A percentile compares a stretch with the other conserved stretches of the same genome.
These are phyloP conservation scores for Salvelinus alpinus DNA, from an alignment of 2,113 vertebrate genomes.

Conservation along the genomic window DNA sequence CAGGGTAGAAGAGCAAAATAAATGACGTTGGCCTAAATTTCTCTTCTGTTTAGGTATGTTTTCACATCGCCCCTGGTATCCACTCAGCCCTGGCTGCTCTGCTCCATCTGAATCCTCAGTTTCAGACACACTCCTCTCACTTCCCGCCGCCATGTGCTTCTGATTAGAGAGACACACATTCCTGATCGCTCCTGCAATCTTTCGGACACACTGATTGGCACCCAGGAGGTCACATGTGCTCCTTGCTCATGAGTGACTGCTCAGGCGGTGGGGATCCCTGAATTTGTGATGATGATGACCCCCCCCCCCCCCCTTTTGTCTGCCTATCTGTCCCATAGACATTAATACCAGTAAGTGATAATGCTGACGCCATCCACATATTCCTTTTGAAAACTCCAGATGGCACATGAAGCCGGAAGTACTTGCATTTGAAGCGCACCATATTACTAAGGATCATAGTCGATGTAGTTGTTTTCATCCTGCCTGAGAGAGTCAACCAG, in stretches of 20 bases:
- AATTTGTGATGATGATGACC: not conserved
- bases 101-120: slow-evolving; percentile 47
- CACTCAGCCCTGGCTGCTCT: slow-evolving; percentile 21
- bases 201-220: slow-evolving; percentile 46
- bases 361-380: no score
- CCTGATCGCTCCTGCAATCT: slow-evolving; percentile 56
- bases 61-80: slow-evolving; percentile 47
- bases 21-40: slow-evolving; percentile 51
- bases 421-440: no score
- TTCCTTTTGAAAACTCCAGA: no score
- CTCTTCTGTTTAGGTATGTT: slow-evolving; percentile 55
- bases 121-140: slow-evolving; percentile 24
- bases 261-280: not conserved
- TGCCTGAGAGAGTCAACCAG: no score
- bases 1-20: slow-evolving; percentile 36
- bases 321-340: no score
- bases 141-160: slow-evolving; percentile 58
- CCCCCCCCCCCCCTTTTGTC: not conserved
- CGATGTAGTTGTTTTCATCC: no score
- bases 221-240: slow-evolving; percentile 42
- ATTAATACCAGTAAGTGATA: no score
- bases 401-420: no score
- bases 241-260: slow-evolving; percentile 7
- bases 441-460: no score
- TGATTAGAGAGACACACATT: slow-evolving; percentile 43